Base-by-base conservation (phyloP, 2,888 invertebrate species). In the Bursaphelenchus okinawaensis region DNA sequence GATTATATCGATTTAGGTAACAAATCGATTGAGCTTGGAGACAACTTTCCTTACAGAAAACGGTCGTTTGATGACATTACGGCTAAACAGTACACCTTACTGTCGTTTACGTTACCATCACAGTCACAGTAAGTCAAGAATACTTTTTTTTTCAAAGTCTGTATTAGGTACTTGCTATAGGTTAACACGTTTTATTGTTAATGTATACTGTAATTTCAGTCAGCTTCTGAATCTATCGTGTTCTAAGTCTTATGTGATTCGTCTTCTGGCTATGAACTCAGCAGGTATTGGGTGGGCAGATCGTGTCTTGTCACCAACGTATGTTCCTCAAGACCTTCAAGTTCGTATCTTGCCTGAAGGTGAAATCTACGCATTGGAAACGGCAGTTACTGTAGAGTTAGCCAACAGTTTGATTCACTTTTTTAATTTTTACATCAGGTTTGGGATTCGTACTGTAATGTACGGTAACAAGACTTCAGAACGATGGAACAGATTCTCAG, bases 31-130 rank as follows among this genome's bases (percentile, higher is more conserved):
- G 61, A 61, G 40, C 23, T 61, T 23, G 23, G n/a, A 40, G 51
- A 28, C 40, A 22, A 55, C n/a, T 61, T 61, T 22, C 23, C 61
- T 1, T 26, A 61, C 27, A 54, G 27, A 20, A 40, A 31, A 16
- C 22, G 61, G 20, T 52, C 29, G 40, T 61, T 61, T 22, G 26
- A 26, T 56, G 23, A 61, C 23, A 40, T 27, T 22, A 52, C 26
- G 26, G 26, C 52, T 50, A 24, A 40, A 24, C 52, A 29, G 4
- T 23, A 26, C 26, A 54, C 51, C 28, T 23, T 54, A 19, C 26
- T 73, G 1, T 74, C 74, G 0, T 51, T 74, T 4, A 74, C 74
- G 9, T 72, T 74, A 27, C 72, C 74, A 6, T 70, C 72, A 0
- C 29, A 28, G 29, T 50, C 51, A n/a, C 40, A 64, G 40, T 40